Evolutionary conservation across 2,888 invertebrate genomes (phyloP).

Genomic region (Netelia fuscicornis): DNA sequence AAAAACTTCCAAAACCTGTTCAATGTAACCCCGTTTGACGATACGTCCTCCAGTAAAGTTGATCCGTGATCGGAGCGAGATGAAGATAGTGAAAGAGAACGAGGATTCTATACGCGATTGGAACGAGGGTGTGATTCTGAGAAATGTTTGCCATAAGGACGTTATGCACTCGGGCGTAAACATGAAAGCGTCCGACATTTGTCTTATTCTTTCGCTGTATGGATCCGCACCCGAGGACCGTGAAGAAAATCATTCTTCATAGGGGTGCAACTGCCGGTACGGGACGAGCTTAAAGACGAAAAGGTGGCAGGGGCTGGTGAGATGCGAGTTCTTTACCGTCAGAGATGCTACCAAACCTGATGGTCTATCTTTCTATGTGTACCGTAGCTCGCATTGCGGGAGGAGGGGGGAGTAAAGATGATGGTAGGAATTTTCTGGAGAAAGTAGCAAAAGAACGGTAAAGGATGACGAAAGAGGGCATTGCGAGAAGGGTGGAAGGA

Average conservation of each 20-base stretch:
- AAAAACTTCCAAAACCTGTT: too few species aligned
- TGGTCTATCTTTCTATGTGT: neutral
- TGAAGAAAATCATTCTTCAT: constrained; percentile 53
- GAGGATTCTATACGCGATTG: constrained; percentile 25
- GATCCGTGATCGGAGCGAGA: neutral
- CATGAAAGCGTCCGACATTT: constrained; percentile 34
- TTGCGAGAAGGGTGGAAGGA: neutral
- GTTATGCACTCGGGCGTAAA: constrained; percentile 57
- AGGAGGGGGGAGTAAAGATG: neutral
- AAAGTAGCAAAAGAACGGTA: constrained; percentile 9
- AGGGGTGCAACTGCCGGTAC: neutral
- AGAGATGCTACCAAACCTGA: neutral
- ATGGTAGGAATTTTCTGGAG: neutral
- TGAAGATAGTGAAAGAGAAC: constrained; percentile 5
- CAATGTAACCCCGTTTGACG: too few species aligned
- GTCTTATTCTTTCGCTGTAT: constrained; percentile 47
- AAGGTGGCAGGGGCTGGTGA: neutral
- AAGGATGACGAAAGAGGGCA: constrained; percentile 1
- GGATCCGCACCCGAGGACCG: constrained; percentile 16
- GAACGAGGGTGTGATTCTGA: constrained; percentile 52
- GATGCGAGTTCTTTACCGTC: neutral
- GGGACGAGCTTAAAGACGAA: neutral
- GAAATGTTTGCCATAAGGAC: constrained; percentile 49
- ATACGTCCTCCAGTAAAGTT: neutral
- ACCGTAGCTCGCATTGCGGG: neutral